A percentile compares a stretch with the other conserved stretches of the same genome.
Evolutionary conservation across 2,888 invertebrate genomes (phyloP).

Genomic region (Phrixothrix hirtus): DNA sequence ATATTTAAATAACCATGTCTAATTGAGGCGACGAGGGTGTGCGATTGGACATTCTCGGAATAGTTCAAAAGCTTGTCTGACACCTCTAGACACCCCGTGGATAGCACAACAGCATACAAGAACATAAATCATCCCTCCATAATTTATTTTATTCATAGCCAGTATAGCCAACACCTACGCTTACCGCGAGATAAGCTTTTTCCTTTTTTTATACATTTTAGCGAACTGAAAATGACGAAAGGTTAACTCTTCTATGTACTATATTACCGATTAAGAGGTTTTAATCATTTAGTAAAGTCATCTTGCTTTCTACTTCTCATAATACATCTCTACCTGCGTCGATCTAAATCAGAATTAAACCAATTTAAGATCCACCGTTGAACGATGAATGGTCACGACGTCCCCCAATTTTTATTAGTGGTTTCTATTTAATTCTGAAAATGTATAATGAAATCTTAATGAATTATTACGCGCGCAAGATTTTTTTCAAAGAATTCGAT

Average conservation of each 20-base stretch:
- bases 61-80: conserved; percentile 33
- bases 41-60: conserved; percentile 34
- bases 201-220: conserved; percentile 23
- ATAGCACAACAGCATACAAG: conserved; percentile 25
- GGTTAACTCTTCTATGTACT: conserved; percentile 26
- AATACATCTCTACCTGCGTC: conserved; percentile 15
- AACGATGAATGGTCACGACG: too few relatives aligned
- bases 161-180: conserved; percentile 32
- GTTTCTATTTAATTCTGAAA: conserved; percentile 13
- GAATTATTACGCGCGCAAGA: conserved; percentile 15
- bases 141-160: conserved; percentile 34
- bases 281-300: conserved; percentile 23
- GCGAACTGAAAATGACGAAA: conserved; percentile 25
- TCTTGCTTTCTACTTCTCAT: conserved; percentile 14
- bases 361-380: conserved; percentile 8
- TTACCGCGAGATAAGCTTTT: conserved; percentile 17
- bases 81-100: conserved; percentile 32
- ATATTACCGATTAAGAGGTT: conserved; percentile 25
- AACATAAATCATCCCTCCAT: conserved; percentile 33
- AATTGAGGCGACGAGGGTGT: conserved; percentile 33
- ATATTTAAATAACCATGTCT: conserved; percentile 32
- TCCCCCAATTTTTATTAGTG: conserved; percentile 4
- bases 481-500: conserved; percentile 10
- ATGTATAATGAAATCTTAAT: conserved; percentile 16
- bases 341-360: conserved; percentile 22